Percentiles rank a stretch among this genome's conserved stretches.
Conservation (phyloP, 2,113 vertebrate genomes). For the Rhinolophus sinicus region DNA sequence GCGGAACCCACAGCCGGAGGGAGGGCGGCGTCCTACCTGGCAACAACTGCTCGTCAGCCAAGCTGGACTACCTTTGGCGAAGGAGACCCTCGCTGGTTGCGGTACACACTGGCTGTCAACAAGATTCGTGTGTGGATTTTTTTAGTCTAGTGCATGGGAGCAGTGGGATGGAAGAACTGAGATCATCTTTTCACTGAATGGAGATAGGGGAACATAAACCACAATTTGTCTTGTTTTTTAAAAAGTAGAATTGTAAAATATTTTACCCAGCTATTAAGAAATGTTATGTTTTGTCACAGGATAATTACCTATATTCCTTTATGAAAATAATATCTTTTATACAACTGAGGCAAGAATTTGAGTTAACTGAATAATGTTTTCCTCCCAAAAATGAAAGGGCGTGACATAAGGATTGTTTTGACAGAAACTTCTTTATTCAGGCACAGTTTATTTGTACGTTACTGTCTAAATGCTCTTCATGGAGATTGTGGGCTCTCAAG, state of each 20-base stretch:
- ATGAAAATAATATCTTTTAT: neutral
- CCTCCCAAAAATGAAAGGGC: neutral
- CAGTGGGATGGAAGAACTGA: neutral
- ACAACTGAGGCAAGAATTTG: neutral
- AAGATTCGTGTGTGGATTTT: neutral
- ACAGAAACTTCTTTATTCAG: neutral
- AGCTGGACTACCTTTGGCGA: neutral
- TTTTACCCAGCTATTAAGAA: constrained; percentile 42
- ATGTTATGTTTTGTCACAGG: neutral
- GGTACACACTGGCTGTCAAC: neutral
- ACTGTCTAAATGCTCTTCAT: neutral
- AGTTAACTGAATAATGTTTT: constrained; percentile 18
- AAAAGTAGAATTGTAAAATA: constrained; percentile 16
- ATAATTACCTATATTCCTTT: constrained; percentile 11
- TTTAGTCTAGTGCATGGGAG: neutral
- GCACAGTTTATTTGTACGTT: neutral
- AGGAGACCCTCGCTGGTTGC: neutral
- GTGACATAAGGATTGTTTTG: neutral
- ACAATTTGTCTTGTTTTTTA: neutral
- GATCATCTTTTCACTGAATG: neutral
- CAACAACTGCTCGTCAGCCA: neutral
- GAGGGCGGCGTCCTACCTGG: constrained; percentile 42
- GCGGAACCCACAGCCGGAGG: constrained; percentile 15
- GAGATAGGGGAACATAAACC: neutral
- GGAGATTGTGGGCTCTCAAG: neutral